phyloP scores from a whole-genome alignment of 2,797 vertebrate species.

The Falco peregrinus region DNA sequence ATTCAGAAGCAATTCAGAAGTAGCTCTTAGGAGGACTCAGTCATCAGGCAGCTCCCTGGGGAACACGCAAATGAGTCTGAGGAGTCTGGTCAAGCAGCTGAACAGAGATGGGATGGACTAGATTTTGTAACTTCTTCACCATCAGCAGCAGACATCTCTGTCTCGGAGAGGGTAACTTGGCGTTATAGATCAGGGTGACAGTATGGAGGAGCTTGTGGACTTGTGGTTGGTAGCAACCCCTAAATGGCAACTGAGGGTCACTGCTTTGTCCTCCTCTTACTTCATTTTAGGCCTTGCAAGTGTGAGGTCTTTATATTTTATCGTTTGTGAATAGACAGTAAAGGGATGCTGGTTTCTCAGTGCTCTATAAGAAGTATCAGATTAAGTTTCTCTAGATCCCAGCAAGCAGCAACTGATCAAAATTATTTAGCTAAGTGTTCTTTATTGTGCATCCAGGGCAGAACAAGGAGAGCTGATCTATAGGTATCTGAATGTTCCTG shows the following conservation, averaged over 20 bases:
- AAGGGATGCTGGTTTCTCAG: not conserved
- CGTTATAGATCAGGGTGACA: too few relatives aligned
- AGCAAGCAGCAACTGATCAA: not conserved
- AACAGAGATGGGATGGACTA: not conserved
- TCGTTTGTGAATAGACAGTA: not conserved
- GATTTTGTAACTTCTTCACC: not conserved
- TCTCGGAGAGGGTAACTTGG: not conserved
- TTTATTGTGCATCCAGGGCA: not conserved
- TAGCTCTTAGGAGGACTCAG: not conserved
- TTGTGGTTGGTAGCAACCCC: not conserved
- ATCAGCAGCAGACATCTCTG: not conserved
- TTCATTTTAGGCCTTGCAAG: not conserved
- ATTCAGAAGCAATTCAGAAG: not conserved
- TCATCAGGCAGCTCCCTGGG: not conserved
- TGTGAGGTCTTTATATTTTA: not conserved
- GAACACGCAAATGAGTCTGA: not conserved
- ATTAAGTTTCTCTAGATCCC: not conserved
- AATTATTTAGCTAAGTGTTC: not conserved
- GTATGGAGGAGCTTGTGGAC: not conserved
- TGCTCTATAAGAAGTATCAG: not conserved
- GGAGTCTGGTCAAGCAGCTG: not conserved
- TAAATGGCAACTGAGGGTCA: not conserved
- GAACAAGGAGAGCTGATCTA: not conserved
- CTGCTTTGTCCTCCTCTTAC: not conserved
- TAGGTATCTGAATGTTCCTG: not conserved